Evolutionary conservation across 1,140 invertebrate species (phyloP), one percentile per base, ranked within the genome.

Genomic region (Cyclargus thomasi): DNA sequence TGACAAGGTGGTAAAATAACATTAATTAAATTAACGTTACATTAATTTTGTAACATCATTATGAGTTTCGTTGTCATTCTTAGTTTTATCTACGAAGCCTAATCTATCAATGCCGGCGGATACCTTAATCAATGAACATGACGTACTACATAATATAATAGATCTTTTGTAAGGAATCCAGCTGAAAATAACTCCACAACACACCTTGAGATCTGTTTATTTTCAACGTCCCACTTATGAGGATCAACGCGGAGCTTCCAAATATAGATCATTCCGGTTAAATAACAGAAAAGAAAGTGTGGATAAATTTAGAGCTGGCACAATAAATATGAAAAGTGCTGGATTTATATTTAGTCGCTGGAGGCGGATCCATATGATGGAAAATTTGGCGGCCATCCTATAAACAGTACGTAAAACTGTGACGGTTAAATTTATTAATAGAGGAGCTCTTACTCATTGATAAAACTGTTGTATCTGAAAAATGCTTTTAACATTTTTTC

Each of bases 361-460:
- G 18, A 59, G 55, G 55, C 55, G 55, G 55, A 20, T 59, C 55
- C 55, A 59, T 59, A 11, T 59, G 20, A 20, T 17, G 55, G 53
- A 55, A 55, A 59, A 59, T 59, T 20, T 59, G 55, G 55, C 55
- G 55, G 55, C 55, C 17, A 59, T 21, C 20, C 21, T 6, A 59
- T 20, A 59, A 59, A 59, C 55, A 22, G 20, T 10, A 20, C 53
- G 53, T 55, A 55, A 18, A 55, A 16, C n/a, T 29, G 18, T 55
- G 53, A 55, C 53, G 53, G n/a, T 55, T 59, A 59, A 59, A 6
- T 59, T 59, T 59, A 59, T 59, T 18, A 59, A 59, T 59, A 59
- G 17, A 55, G 6, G n/a, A 18, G 20, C 55, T 59, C 10, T 59
- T 59, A 20, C 17, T 59, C 55, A 59, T 59, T 20, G 53, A 55